phyloP scores from a whole-genome alignment of 1,140 invertebrate genomes.

The Zaprionus capensis region DNA sequence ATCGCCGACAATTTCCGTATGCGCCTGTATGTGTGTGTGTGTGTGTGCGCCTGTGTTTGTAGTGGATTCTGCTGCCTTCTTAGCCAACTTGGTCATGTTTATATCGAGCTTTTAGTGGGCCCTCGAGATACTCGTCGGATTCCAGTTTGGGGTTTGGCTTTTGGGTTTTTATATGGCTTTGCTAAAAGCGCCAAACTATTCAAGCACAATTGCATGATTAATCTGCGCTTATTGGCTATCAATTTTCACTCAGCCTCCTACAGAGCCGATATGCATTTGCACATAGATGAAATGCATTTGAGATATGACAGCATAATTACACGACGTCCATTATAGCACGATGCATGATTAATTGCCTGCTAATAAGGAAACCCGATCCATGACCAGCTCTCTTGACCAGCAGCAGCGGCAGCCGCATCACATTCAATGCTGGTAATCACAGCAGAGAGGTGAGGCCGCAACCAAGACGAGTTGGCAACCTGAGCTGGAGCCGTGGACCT shows the following conservation, averaged over 20 bases:
- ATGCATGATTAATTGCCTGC: slow-evolving; percentile 69
- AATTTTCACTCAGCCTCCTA: slow-evolving; percentile 57
- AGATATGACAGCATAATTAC: slow-evolving; percentile 65
- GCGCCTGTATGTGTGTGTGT: slow-evolving; percentile 13
- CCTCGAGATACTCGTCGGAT: slow-evolving; percentile 51
- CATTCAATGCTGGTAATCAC: slow-evolving; percentile 42
- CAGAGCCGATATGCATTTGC: slow-evolving; percentile 57
- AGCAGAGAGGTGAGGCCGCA: slow-evolving; percentile 35
- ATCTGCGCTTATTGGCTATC: slow-evolving; percentile 70
- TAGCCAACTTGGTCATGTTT: slow-evolving; percentile 61
- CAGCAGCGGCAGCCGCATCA: slow-evolving; percentile 12
- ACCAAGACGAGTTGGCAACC: slow-evolving; percentile 44
- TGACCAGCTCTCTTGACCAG: slow-evolving; percentile 17
- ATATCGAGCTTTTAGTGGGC: slow-evolving; percentile 77
- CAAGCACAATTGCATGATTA: slow-evolving; percentile 71
- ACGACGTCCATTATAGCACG: slow-evolving; percentile 45
- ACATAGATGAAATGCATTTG: slow-evolving; percentile 66
- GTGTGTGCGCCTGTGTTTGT: slow-evolving; percentile 30
- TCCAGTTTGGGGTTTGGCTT: neutral
- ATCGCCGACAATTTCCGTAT: slow-evolving; percentile 73
- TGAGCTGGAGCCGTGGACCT: slow-evolving; percentile 41
- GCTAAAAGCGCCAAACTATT: slow-evolving; percentile 61
- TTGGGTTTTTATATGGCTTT: slow-evolving; percentile 37
- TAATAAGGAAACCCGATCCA: slow-evolving; percentile 74
- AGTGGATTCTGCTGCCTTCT: slow-evolving; percentile 45